Percentiles rank a stretch among this genome's conserved stretches.
phyloP scores from a whole-genome alignment of 2,888 invertebrate species.

The Sinodicranocentrus sp. region DNA sequence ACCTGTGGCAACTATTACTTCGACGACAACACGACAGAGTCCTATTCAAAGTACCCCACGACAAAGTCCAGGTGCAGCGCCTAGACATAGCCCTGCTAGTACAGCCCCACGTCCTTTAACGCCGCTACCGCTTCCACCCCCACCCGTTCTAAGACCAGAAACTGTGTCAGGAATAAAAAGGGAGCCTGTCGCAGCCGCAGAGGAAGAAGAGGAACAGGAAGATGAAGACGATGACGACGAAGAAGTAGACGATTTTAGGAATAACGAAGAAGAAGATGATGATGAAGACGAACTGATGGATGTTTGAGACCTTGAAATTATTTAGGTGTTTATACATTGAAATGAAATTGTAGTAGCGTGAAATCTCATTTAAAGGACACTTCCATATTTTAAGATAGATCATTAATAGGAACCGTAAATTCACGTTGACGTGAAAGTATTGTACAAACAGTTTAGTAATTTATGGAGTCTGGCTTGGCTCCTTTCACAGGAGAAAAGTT shows the following conservation, averaged over 20 bases:
- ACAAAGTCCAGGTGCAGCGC: constrained; percentile 77
- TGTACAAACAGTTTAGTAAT: too few relatives aligned
- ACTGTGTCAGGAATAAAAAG: constrained; percentile 36
- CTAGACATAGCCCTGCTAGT: constrained; percentile 21
- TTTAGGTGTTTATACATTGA: too few relatives aligned
- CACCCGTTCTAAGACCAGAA: constrained; percentile 50
- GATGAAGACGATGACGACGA: constrained; percentile 79
- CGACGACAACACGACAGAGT: constrained; percentile 57
- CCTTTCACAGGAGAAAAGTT: too few relatives aligned
- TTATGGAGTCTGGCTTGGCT: too few relatives aligned
- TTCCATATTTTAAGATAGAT: too few relatives aligned
- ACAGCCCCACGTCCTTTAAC: constrained; percentile 47
- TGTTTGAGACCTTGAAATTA: too few relatives aligned
- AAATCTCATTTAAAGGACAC: too few relatives aligned
- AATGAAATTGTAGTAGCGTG: too few relatives aligned
- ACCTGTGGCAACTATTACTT: constrained; percentile 73
- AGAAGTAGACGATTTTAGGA: constrained; percentile 79
- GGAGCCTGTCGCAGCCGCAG: constrained; percentile 50
- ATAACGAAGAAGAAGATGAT: constrained; percentile 81
- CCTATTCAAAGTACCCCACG: constrained; percentile 78
- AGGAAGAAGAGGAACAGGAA: constrained; percentile 77
- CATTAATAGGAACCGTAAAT: too few relatives aligned
- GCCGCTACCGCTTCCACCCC: constrained; percentile 78
- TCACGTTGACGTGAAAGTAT: too few relatives aligned
- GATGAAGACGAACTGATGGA: constrained; percentile 81